Conservation (phyloP, 2,888 invertebrate species). For the Melanophora roralis region DNA sequence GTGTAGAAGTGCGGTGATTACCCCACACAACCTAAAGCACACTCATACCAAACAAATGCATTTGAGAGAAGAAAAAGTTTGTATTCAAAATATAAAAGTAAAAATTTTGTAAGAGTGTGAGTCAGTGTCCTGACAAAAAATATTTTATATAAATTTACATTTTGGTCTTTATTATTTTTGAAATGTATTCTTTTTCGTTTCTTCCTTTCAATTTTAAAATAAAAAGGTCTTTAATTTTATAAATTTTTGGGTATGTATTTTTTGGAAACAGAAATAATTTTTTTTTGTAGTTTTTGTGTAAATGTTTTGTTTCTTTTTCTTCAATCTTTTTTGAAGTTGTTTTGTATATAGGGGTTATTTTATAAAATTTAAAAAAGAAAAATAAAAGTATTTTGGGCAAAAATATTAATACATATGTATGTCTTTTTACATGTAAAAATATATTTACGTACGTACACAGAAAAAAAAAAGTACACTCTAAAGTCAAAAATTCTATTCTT, state of each 20-base stretch:
- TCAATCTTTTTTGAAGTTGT: too few species aligned
- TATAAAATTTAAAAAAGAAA: neutral
- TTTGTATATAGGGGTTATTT: conserved; percentile 20
- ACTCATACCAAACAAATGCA: neutral
- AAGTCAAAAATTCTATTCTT: too few species aligned
- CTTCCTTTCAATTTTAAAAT: conserved; percentile 13
- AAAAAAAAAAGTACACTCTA: too few species aligned
- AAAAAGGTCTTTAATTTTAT: conserved; percentile 12
- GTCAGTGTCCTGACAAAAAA: conserved; percentile 46
- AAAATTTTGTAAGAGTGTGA: neutral
- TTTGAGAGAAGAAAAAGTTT: neutral
- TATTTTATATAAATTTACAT: conserved; percentile 34
- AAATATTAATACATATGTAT: conserved; percentile 9
- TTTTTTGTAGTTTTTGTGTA: neutral
- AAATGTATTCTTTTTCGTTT: conserved; percentile 20
- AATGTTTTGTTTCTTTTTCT: too few species aligned
- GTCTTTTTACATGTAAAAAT: too few species aligned
- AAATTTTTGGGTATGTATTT: conserved; percentile 9
- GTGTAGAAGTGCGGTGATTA: neutral
- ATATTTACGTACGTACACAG: too few species aligned
- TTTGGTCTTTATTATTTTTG: conserved; percentile 50
- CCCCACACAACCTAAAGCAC: neutral
- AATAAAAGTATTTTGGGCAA: conserved; percentile 8
- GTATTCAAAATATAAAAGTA: neutral
- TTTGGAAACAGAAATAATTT: conserved; percentile 16